Conservation (phyloP, 2,797 vertebrate species). For the Phataginus tricuspis region DNA sequence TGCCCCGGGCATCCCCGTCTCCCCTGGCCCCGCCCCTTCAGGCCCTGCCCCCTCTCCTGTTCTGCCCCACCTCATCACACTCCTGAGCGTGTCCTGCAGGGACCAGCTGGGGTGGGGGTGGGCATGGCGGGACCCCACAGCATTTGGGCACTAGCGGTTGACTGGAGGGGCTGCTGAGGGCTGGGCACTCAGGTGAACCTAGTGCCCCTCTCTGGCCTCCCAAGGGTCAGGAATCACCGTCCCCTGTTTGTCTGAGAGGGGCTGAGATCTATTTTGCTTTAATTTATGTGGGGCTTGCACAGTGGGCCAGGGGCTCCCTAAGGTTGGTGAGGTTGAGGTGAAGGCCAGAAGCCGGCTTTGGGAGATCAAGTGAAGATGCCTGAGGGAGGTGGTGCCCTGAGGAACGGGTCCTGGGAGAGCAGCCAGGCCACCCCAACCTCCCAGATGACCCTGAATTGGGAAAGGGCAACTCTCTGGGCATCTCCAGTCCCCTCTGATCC, state of each 20-base stretch:
- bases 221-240: neutral
- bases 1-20: fast-evolving
- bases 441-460: fast-evolving
- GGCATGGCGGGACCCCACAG: neutral
- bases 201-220: neutral
- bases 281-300: neutral
- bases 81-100: no score
- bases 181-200: neutral
- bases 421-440: neutral
- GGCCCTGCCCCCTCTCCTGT: neutral
- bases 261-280: neutral
- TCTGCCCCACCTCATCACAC: neutral
- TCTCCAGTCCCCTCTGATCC: neutral
- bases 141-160: fast-evolving
- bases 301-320: neutral
- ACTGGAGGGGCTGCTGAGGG: neutral
- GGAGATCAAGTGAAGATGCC: no score
- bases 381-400: fast-evolving
- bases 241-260: neutral
- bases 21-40: fast-evolving
- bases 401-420: neutral
- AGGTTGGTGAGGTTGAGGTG: neutral
- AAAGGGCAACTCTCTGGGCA: neutral
- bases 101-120: no score
- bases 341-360: neutral